phyloP scores from a whole-genome alignment of 2,113 vertebrate genomes.

The Neodontobutis hainanensis region DNA sequence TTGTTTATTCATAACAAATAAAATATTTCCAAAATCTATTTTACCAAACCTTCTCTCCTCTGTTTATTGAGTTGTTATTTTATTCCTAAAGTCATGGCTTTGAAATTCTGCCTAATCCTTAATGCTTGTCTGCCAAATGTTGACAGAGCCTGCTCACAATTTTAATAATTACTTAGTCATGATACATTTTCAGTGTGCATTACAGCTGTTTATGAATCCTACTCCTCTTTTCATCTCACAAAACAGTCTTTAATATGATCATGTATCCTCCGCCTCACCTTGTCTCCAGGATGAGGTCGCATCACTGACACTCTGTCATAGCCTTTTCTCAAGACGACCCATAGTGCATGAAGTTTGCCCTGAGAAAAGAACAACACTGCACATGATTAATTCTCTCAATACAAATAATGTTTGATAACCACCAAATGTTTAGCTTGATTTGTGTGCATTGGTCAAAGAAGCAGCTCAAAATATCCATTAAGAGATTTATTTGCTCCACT shows the following conservation, averaged over 20 bases:
- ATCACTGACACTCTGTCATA: constrained; percentile 95
- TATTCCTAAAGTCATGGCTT: no score
- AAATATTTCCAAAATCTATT: constrained; percentile 5
- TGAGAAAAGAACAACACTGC: constrained; percentile 57
- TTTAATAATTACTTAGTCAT: constrained; percentile 16
- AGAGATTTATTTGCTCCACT: constrained; percentile 9
- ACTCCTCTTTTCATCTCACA: constrained; percentile 3
- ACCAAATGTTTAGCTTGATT: background rate
- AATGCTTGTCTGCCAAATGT: constrained; percentile 21
- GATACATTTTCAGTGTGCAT: constrained; percentile 1
- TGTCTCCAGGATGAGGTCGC: constrained; percentile 96
- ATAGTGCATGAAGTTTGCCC: constrained; percentile 95
- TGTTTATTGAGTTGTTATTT: background rate
- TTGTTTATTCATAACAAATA: constrained; percentile 69
- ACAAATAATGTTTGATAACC: background rate
- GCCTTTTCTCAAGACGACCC: constrained; percentile 89
- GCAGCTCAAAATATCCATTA: background rate
- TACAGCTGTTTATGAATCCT: background rate
- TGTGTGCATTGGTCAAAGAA: background rate
- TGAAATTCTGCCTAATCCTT: background rate
- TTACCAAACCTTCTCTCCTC: background rate
- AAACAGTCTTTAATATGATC: background rate
- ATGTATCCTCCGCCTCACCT: constrained; percentile 77
- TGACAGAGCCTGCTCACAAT: constrained; percentile 18
- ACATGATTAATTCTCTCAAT: background rate